phyloP scores from a whole-genome alignment of 1,140 invertebrate genomes.

The Orussus abietinus region DNA sequence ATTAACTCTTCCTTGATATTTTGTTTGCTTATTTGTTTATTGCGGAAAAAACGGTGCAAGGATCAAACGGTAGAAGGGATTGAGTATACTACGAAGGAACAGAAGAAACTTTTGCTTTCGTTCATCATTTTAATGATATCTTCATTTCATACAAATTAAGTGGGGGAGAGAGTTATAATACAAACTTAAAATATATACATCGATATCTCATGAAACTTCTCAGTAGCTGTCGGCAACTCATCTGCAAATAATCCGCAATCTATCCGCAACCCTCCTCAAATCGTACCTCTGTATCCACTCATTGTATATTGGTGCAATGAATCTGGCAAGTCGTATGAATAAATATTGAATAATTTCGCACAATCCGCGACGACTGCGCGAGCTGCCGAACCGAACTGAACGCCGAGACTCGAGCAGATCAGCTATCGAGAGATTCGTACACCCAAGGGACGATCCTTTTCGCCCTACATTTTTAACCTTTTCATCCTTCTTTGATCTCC shows the following conservation, averaged over 20 bases:
- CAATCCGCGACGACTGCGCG: too few relatives aligned
- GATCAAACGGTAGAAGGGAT: too few relatives aligned
- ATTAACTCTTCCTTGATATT: too few relatives aligned
- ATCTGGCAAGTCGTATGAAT: slow-evolving; percentile 46
- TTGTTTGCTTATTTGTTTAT: too few relatives aligned
- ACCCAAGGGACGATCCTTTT: slow-evolving; percentile 26
- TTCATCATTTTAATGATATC: slow-evolving; percentile 51
- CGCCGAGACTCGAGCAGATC: too few relatives aligned
- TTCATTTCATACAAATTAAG: slow-evolving; percentile 52
- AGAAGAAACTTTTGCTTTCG: too few relatives aligned
- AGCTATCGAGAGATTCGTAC: slow-evolving; percentile 30
- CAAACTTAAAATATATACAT: slow-evolving; percentile 53
- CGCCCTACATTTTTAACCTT: too few relatives aligned
- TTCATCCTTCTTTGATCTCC: too few relatives aligned
- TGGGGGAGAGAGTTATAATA: slow-evolving; percentile 49
- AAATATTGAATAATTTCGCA: slow-evolving; percentile 33
- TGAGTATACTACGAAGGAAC: too few relatives aligned
- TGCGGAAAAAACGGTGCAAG: too few relatives aligned
- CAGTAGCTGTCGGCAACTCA: slow-evolving; percentile 40
- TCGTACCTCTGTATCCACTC: slow-evolving; percentile 24
- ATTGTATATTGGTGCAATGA: slow-evolving; percentile 36
- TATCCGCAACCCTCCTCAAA: slow-evolving; percentile 22
- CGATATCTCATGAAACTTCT: slow-evolving; percentile 47
- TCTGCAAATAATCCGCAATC: slow-evolving; percentile 39
- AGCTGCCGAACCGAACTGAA: too few relatives aligned